Base-by-base conservation (phyloP, 2,888 invertebrate species). In the Drosophila cognata region DNA sequence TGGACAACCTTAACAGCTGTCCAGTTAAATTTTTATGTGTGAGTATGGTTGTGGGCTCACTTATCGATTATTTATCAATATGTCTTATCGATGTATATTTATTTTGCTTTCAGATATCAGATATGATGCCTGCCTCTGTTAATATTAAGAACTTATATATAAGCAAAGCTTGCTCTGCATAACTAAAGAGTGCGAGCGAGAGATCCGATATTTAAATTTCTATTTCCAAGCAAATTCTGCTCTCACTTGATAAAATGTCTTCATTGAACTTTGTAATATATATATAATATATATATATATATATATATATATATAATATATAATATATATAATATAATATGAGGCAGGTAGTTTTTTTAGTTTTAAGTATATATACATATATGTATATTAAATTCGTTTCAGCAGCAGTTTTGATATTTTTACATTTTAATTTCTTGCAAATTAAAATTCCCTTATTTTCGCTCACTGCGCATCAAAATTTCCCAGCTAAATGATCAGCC, bases 1-100 rank as follows among this genome's bases (percentile, higher is more conserved):
- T 18, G 76, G 76, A 28, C 31, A 28, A 21, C 35, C 29, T 1
- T 67, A 38, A 41, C 31, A 13, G 21, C 11, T 11, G 11, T n/a
- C 43, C 38, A 53, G 41, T 52, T 28, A 4, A 51, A 29, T 38
- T 5, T n/a, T 25, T 21, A 33, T 33, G 2, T 16, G 4, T 10
- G 25, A 16, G 46, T 25, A 25, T 25, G 16, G 4, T 18, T 41
- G n/a, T 29, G 5, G 10, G 4, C 41, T 57, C 5, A 0, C 4
- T 16, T 28, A 36, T 31, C n/a, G n/a, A 13, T 10, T 25, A 4
- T 64, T 18, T 53, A 35, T 13, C 13, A 35, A 13, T 5, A 35
- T 13, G 35, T 35, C 35, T 5, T 13, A 35, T 35, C 35, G 35
- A 35, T 35, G 35, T 35, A 4, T 35, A 4, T 13, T 35, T 35